Base-by-base conservation (phyloP, 1,140 invertebrate genomes). In the Calliopsis andreniformis region DNA sequence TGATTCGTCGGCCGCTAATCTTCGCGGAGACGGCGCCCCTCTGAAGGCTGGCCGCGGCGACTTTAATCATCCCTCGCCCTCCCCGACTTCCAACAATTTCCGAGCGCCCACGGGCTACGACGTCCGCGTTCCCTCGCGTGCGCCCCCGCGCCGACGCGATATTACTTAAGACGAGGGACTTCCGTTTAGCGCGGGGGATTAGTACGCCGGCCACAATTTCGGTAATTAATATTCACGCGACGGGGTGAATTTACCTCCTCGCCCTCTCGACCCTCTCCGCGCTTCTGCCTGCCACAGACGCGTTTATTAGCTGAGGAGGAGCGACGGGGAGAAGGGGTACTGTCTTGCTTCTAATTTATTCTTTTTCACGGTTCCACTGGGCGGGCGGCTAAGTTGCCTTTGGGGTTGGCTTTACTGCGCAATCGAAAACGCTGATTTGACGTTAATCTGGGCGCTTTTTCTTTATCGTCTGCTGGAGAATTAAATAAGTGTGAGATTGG, bases 1-100 rank as follows among this genome's bases (percentile, higher is more conserved):
- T 89, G 89, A 91, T 87, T 89, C 86, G 83, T 76, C 86, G 77
- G 83, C 82, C 79, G 88, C 78, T 87, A 90, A 91, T 89, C 89
- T 89, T 87, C 83, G 67, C 80, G 56, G 55, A 63, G 71, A 51
- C 63, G 70, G 25, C 73, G 25, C 73, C 69, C 76, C 81, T 85
- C 79, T 76, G 64, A 61, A 43, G 30, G 56, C 28, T 35, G 71
- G 59, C 70, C 70, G 67, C 67, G 56, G 62, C 25, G 87, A 88
- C 86, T 89, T 90, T 90, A 89, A 89, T 90, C 87, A 88, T 88
- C 79, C 73, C 70, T 81, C 67, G 75, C 66, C 70, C 59, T 64
- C 55, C 47, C 64, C 39, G 87, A 87, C 80, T 87, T 86, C 51
- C 59, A 77, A 79, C 82, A 86, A 86, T 87, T 85, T 83, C 53